These are phyloP conservation scores for Erithacus rubecula DNA, from an alignment of 2,797 vertebrate species.

Conservation along the genomic window DNA sequence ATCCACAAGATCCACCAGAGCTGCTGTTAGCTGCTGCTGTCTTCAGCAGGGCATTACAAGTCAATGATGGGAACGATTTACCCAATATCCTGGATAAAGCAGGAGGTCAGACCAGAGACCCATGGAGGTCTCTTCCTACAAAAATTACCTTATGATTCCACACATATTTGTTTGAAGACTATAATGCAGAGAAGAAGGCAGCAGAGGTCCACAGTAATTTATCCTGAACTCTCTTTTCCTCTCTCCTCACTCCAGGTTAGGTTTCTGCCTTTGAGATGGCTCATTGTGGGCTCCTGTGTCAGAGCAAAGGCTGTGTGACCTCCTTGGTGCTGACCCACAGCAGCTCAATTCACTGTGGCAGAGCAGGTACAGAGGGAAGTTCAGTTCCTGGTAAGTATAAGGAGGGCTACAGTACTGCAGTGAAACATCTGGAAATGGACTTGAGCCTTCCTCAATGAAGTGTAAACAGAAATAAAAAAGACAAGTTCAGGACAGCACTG, in stretches of 20 bases:
- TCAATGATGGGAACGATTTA: background rate
- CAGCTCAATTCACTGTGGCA: background rate
- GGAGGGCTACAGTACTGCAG: background rate
- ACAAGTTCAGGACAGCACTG: background rate
- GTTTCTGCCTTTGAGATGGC: background rate
- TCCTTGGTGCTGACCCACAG: background rate
- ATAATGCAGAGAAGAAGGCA: background rate
- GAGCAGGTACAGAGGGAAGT: background rate
- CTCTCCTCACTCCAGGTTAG: background rate
- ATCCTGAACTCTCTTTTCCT: background rate
- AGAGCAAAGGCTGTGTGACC: background rate
- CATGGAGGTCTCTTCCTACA: background rate
- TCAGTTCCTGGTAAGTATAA: background rate
- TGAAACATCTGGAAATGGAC: background rate
- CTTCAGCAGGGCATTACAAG: fast-evolving
- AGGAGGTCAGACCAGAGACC: background rate
- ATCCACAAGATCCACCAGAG: background rate
- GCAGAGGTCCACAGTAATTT: background rate
- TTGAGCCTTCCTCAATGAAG: background rate
- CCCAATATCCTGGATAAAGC: background rate
- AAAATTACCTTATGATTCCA: background rate
- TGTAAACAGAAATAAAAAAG: background rate
- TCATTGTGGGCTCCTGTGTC: background rate
- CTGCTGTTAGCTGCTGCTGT: background rate
- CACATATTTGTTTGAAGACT: background rate